Evolutionary conservation across 1,140 invertebrate genomes (phyloP).

Genomic region (Drosophila parabipectinata): DNA sequence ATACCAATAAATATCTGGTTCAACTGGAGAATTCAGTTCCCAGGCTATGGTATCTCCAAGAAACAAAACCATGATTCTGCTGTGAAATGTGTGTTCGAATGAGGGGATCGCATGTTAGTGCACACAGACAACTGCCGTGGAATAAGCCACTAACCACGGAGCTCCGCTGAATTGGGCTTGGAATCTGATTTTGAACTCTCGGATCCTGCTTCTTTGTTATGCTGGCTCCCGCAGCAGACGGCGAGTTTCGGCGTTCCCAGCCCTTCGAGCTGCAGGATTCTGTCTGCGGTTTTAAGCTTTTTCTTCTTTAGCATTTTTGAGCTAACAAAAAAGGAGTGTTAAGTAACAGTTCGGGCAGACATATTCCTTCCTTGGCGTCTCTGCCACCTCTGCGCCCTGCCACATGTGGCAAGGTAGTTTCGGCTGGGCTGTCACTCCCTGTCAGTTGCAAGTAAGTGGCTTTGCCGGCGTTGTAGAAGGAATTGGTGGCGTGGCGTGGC

Average conservation of each 20-base stretch:
- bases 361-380: neutral
- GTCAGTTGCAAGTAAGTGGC: conserved; percentile 74
- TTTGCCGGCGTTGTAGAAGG: conserved; percentile 11
- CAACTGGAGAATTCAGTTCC: too few relatives aligned
- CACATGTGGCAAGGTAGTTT: conserved; percentile 61
- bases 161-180: conserved; percentile 20
- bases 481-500: conserved; percentile 2
- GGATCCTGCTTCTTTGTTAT: conserved; percentile 13
- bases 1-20: too few relatives aligned
- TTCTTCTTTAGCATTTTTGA: conserved; percentile 23
- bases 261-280: conserved; percentile 20
- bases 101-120: conserved; percentile 11
- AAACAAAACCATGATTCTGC: neutral
- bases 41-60: too few relatives aligned
- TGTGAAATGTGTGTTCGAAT: neutral
- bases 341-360: conserved; percentile 56
- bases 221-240: conserved; percentile 32
- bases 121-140: neutral
- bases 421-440: conserved; percentile 68
- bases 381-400: neutral
- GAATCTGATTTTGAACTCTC: conserved; percentile 28
- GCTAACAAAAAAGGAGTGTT: conserved; percentile 53
- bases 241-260: conserved; percentile 27
- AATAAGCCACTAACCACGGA: conserved; percentile 60
- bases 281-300: conserved; percentile 71